Evolutionary conservation across 2,888 invertebrate species (phyloP).

Genomic region (Megamerina dolium): DNA sequence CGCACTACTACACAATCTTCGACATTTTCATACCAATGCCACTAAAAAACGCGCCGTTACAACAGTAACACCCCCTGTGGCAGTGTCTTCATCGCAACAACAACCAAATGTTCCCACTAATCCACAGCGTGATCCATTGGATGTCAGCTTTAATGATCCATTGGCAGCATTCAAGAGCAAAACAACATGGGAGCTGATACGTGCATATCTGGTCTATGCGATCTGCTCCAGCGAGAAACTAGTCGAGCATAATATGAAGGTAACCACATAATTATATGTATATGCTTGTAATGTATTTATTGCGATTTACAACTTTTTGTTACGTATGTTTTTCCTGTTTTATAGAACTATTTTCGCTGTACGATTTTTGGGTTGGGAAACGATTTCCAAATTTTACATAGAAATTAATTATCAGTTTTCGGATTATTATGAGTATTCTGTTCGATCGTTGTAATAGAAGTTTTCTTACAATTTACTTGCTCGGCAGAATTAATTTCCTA

Average conservation of each 20-base stretch:
- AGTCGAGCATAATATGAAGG: slow-evolving; percentile 90
- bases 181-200: slow-evolving; percentile 82
- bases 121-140: slow-evolving; percentile 62
- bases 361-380: no score
- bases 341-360: no score
- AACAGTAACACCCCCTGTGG: slow-evolving; percentile 10
- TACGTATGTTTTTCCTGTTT: no score
- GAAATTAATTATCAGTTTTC: no score
- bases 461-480: no score
- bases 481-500: no score
- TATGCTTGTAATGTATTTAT: not conserved
- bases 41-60: slow-evolving; percentile 18
- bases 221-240: slow-evolving; percentile 81
- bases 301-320: not conserved
- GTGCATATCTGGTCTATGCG: slow-evolving; percentile 87
- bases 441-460: no score
- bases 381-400: no score
- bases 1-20: no score
- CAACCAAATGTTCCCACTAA: slow-evolving; percentile 27
- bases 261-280: slow-evolving; percentile 53
- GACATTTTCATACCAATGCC: slow-evolving; percentile 25
- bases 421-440: no score
- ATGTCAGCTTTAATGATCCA: slow-evolving; percentile 81
- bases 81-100: not conserved
- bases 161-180: slow-evolving; percentile 92